These are phyloP conservation scores for Morelia viridis DNA, from an alignment of 2,797 vertebrate species.

Conservation along the genomic window DNA sequence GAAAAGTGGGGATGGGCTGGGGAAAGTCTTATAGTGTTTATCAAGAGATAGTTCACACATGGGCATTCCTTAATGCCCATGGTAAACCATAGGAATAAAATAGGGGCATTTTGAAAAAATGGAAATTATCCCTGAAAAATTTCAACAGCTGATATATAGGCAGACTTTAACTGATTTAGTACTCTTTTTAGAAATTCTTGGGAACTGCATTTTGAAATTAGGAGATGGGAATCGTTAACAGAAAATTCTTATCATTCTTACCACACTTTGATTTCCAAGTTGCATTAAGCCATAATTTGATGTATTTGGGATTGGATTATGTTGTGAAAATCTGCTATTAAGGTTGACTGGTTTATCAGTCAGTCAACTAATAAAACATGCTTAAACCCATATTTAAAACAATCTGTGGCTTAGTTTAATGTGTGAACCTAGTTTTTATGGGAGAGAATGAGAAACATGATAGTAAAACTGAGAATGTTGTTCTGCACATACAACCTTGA, in stretches of 20 bases:
- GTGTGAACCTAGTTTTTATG: background rate
- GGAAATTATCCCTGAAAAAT: background rate
- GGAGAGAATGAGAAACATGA: background rate
- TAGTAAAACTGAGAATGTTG: conserved; percentile 28
- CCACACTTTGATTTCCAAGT: background rate
- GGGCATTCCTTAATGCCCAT: background rate
- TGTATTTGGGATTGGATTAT: background rate
- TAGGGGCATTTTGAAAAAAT: background rate
- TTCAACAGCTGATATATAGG: background rate
- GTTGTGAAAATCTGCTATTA: background rate
- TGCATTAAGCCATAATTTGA: background rate
- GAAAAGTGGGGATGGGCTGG: background rate
- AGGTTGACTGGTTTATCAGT: background rate
- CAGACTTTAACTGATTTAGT: background rate
- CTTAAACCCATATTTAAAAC: background rate
- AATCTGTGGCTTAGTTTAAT: background rate
- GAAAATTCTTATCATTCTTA: background rate
- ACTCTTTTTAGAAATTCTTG: background rate
- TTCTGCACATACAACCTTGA: conserved; percentile 28
- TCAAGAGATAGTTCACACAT: background rate
- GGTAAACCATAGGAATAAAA: background rate
- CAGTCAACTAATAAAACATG: background rate
- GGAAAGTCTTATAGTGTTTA: background rate
- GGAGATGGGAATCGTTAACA: background rate
- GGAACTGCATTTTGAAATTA: background rate